Evolutionary conservation across 2,888 invertebrate genomes (phyloP), one percentile per base, ranked within the genome.

Genomic region (Cremastinae sp.): DNA sequence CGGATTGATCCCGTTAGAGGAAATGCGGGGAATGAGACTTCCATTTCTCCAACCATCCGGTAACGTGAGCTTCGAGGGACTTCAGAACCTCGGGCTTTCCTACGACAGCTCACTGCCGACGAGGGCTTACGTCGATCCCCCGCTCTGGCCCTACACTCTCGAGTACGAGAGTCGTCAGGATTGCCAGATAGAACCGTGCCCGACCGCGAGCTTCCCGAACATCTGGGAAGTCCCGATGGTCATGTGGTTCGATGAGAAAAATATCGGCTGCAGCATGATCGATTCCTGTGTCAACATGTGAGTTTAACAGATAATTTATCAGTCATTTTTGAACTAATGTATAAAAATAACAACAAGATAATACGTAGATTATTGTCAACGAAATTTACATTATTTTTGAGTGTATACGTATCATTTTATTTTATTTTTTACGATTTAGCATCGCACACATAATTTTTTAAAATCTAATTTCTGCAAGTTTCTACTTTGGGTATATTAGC

Each of bases 121-220:
- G 0, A 86, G 88, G 16, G 79, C 79, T 0, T 91, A 85, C 74
- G 87, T 86, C 8, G 79, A 90, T 65, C 91, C 91, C 28, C 92
- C 91, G 14, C 85, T 93, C 0, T 95, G 93, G 92, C 95, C 95
- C 0, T 95, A 94, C 86, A 94, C 94, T 0, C 85, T 94, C 66
- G 93, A 95, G 83, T 93, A 92, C 79, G 84, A 86, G 0, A 91
- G 92, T 0, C 90, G 78, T 12, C 92, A 93, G 84, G 92, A 92
- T 72, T 94, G 94, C 71, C 82, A 88, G 5, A 90, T 92, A 10
- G 90, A 89, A 0, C 91, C 91, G 0, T 94, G 94, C 83, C 94
- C 94, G 0, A 89, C 87, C 0, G 91, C 92, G 0, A 89, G 92
- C 0, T 90, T 92, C 81, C 92, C 92, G 8, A 93, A 93, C 0